Evolutionary conservation across 2,113 vertebrate genomes (phyloP).

Genomic region (Anser brachyrhynchus): DNA sequence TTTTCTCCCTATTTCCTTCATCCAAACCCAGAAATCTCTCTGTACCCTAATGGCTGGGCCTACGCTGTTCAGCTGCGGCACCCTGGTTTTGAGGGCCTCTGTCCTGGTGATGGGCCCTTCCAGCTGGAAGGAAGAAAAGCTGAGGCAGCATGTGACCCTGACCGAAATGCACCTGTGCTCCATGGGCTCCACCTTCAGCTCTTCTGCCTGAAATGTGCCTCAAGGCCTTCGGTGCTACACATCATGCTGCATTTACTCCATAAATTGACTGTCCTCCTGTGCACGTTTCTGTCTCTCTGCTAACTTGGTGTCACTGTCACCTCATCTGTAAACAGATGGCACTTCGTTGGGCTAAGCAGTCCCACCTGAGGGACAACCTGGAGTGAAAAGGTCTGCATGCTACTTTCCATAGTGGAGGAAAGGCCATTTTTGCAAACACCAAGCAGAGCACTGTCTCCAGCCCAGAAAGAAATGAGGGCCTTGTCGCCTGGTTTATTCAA

Average conservation of each 20-base stretch:
- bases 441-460: accelerated
- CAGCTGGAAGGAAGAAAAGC: neutral
- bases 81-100: neutral
- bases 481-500: neutral
- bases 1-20: neutral
- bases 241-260: neutral
- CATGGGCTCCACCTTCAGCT: accelerated
- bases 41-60: neutral
- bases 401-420: neutral
- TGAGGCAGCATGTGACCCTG: neutral
- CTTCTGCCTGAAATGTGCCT: neutral
- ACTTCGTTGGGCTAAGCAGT: neutral
- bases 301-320: neutral
- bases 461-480: neutral
- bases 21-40: neutral
- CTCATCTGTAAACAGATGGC: neutral
- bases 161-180: neutral
- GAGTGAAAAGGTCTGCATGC: neutral
- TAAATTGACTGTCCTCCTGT: accelerated
- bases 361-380: neutral
- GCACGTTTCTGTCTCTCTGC: neutral
- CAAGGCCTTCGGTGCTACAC: neutral
- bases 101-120: neutral
- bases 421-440: neutral
- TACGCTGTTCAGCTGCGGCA: neutral